Evolutionary conservation across 2,113 vertebrate species (phyloP), one percentile per base, ranked within the genome.

Genomic region (Ophthalmolycus amberensis): DNA sequence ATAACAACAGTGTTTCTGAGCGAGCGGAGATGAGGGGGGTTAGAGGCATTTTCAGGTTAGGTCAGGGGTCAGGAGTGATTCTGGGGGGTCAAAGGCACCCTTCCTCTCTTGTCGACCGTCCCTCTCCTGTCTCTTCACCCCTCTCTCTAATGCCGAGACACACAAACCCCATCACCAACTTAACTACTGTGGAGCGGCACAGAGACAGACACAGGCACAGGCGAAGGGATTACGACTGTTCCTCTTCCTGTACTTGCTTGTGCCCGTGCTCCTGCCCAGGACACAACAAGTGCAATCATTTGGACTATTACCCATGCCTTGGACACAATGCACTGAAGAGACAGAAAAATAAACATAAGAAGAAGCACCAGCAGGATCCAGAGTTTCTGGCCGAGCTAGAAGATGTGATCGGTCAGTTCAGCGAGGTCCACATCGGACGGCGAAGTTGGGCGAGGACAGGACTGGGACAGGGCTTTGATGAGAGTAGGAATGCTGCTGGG

Each of bases 271-370:
- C 92, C 67, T 94, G 87, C 59, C 87, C 80, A 1, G 91, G 93
- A 64, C 91, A 92, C 66, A 91, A 77, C 81, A 94, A 93, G 86
- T 92, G 92, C 79, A 46, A 85, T 37, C 91, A 91, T 46, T 83
- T 90, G 0, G 90, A 91, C 32, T 93, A 75, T 87, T 93, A 86
- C 46, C 93, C 97, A 82, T 97, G 96, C 91, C 94, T 97, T n/a
- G 96, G 95, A 68, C 97, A 96, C 0, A 96, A 96, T 87, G 96
- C 97, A 78, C 93, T 97, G 85, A 99, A 98, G 92, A 95, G 97
- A 66, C 98, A 97, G 91, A 99, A 98, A 90, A 93, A 96, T 64
- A 99, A 98, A 94, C 96, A 98, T 66, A 99, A 99, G 94, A 99
- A 97, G 95, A 99, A 99, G 88, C 97, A 98, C 77, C 96, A 97